Base-by-base conservation (phyloP, 2,797 vertebrate species). In the Protonibea diacanthus region DNA sequence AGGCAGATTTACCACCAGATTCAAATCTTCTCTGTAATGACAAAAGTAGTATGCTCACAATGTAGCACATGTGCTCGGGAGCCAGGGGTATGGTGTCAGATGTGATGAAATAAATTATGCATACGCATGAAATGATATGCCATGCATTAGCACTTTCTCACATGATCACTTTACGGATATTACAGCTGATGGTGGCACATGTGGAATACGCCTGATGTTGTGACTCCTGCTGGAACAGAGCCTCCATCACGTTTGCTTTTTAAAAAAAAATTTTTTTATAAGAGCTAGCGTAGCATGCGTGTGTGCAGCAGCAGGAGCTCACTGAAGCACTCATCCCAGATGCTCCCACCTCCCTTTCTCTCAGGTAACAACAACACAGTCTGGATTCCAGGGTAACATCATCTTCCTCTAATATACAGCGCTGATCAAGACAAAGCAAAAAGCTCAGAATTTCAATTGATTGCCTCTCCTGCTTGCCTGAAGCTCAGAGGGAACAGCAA, bases 341-440 rank as follows among this genome's bases (percentile, higher is more conserved):
- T 58, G 62, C 80, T 75, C 52, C 74, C 69, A 63, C 60, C 75
- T 71, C 68, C 38, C 62, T 68, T 38, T 70, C 77, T 83, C 72
- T 45, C 49, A 84, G 74, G 84, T 86, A 83, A 87, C 81, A 88
- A 85, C 80, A 88, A 80, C 78, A 82, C 56, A 73, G 73, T 69
- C 72, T 67, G 47, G 49, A 73, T 74, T 77, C 62, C 29, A 65
- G 70, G 57, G 57, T 75, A 80, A 38, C 85, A 85, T 80, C 89
- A 67, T 84, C 72, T 52, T 74, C 71, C 79, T 78, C 81, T 89
- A 84, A 91, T 89, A 90, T 82, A 80, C 59, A 71, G 70, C 74
- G 20, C 84, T 90, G 87, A 94, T 94, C 83, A 89, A 88, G 90
- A 90, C 67, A 64, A 85, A 90, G 76, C 64, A 81, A 80, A 81